Evolutionary conservation across 2,888 invertebrate genomes (phyloP), one percentile per base, ranked within the genome.

Genomic region (Drepanosiphum platanoidis): DNA sequence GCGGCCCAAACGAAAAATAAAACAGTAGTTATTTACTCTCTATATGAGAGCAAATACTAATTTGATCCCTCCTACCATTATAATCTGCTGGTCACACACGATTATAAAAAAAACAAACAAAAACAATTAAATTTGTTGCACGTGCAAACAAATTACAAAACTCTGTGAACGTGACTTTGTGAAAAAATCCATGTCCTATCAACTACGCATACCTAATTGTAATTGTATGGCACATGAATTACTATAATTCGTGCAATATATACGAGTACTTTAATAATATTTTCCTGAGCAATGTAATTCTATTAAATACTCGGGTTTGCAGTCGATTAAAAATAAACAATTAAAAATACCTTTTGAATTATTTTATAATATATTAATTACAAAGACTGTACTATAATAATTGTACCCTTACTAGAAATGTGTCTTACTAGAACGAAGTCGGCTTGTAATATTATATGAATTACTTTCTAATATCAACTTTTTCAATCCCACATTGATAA

Each of bases 101-200:
- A 64, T 27, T 61, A 61, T 42, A 11, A 27, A 61, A 61, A 61
- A 61, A 61, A 7, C n/a, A 27, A 61, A 61, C n/a, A 27, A 30
- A 64, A 64, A 64, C 13, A n/a, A 64, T 27, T 7, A 42, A 30
- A 30, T 2, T 30, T 11, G 9, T 64, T 27, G 30, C 27, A 64
- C 64, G 30, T 64, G 64, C 27, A 64, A 30, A 64, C 64, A 64
- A 64, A 64, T 64, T 64, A 64, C 3, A 27, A 64, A 64, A 64
- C 64, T 30, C 30, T 13, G 27, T 27, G 27, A 13, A 64, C 30
- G 30, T 64, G 64, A 30, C 30, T 64, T 64, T 13, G 30, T 30
- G 30, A 30, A 64, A 30, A 64, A 64, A 64, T 30, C 64, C 3
- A 27, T 30, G 27, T 27, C 2, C 11, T n/a, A n/a, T n/a, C 2